Conservation (phyloP, 2,113 vertebrate species). For the Crotophaga sulcirostris region DNA sequence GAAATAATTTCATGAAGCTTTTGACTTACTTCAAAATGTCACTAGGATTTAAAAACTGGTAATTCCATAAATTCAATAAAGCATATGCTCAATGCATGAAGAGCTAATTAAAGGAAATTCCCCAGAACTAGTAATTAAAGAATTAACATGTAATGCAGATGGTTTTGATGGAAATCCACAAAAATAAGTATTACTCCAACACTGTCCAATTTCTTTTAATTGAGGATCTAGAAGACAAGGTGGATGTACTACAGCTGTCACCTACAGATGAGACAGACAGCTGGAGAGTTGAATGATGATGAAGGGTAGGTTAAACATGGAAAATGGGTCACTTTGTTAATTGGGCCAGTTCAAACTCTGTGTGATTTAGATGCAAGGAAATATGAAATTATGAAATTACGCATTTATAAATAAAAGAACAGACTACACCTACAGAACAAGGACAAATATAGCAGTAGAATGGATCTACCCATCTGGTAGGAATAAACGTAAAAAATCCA, state of each 20-base stretch:
- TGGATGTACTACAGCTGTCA: background rate
- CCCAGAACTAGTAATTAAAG: background rate
- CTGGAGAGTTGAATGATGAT: background rate
- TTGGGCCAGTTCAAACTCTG: background rate
- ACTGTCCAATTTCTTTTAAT: background rate
- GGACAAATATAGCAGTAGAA: background rate
- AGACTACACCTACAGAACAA: background rate
- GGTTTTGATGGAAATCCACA: background rate
- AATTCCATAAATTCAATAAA: background rate
- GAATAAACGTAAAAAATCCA: background rate
- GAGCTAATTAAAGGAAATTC: slow-evolving; percentile 1
- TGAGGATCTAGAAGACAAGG: background rate
- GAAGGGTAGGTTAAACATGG: background rate
- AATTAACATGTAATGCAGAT: background rate
- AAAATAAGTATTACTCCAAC: background rate
- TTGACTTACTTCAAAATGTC: background rate
- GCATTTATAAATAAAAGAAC: background rate
- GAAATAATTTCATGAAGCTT: background rate
- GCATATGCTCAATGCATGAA: background rate
- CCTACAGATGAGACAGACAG: background rate
- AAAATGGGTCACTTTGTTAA: background rate
- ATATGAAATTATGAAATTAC: background rate
- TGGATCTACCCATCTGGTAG: background rate
- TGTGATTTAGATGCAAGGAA: background rate
- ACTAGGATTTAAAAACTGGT: background rate